Evolutionary conservation across 2,797 vertebrate genomes (phyloP).

Genomic region (Cynopterus sphinx): DNA sequence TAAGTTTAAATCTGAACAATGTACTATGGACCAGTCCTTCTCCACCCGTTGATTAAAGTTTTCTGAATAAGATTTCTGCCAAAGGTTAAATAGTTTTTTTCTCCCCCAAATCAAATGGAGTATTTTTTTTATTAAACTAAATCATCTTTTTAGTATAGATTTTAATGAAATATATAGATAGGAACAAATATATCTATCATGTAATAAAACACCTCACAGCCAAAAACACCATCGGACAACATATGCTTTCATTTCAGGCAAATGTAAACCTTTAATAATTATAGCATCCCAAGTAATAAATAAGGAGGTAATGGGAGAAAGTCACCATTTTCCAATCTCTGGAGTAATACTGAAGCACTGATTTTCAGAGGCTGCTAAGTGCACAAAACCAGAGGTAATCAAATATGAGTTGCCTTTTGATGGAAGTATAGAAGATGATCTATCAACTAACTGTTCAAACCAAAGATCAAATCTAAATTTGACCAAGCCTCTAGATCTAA

Average conservation of each 20-base stretch:
- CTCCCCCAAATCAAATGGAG: not conserved
- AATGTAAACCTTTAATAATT: not conserved
- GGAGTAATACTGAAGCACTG: not conserved
- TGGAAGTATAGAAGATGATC: not conserved
- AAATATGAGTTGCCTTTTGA: not conserved
- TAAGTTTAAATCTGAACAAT: not conserved
- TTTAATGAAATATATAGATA: conserved; percentile 11
- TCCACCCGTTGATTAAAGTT: not conserved
- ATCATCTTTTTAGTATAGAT: not conserved
- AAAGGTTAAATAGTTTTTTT: not conserved
- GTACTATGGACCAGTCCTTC: not conserved
- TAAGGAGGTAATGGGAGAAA: not conserved
- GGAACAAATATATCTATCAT: not conserved
- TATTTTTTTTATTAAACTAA: not conserved
- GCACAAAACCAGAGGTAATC: not conserved
- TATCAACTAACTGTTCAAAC: not conserved
- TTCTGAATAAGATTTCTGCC: not conserved
- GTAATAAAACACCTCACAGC: not conserved
- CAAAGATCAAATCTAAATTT: not conserved
- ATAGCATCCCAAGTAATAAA: not conserved
- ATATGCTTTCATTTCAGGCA: not conserved
- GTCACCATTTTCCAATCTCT: not conserved
- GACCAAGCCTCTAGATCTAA: not conserved
- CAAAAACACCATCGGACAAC: not conserved
- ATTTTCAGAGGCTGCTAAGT: not conserved